phyloP scores from a whole-genome alignment of 2,888 invertebrate species.

The Conus canariensis region DNA sequence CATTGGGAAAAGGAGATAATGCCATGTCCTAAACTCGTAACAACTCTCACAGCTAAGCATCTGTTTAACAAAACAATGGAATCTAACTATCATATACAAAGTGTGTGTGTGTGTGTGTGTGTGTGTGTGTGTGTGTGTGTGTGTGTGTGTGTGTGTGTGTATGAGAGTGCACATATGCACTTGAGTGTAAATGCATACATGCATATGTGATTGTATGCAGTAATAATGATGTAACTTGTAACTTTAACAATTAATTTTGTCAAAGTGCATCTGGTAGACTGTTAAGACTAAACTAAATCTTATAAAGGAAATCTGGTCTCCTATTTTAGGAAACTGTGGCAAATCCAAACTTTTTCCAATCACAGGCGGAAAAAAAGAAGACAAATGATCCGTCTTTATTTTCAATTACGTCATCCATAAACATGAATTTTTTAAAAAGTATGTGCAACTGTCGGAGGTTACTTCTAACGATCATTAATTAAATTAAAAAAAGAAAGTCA shows the following conservation, averaged over 20 bases:
- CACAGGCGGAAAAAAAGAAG: background rate
- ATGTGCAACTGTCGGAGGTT: background rate
- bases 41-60: no score
- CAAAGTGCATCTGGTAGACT: no score
- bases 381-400: background rate
- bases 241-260: no score
- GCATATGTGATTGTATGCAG: no score
- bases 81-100: no score
- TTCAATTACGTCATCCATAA: background rate
- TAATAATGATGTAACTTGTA: no score
- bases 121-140: conserved; percentile 10
- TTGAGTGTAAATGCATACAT: no score
- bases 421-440: no score
- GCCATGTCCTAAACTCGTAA: no score
- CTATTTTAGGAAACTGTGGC: background rate
- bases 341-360: background rate
- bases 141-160: conserved; percentile 10
- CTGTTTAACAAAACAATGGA: no score
- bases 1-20: no score
- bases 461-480: background rate
- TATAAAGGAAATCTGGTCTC: background rate
- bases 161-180: background rate
- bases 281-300: no score
- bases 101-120: conserved; percentile 2
- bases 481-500: background rate